Percentiles rank a stretch among this genome's conserved stretches.
phyloP scores from a whole-genome alignment of 2,888 invertebrate species.

The Thalpophila matura region DNA sequence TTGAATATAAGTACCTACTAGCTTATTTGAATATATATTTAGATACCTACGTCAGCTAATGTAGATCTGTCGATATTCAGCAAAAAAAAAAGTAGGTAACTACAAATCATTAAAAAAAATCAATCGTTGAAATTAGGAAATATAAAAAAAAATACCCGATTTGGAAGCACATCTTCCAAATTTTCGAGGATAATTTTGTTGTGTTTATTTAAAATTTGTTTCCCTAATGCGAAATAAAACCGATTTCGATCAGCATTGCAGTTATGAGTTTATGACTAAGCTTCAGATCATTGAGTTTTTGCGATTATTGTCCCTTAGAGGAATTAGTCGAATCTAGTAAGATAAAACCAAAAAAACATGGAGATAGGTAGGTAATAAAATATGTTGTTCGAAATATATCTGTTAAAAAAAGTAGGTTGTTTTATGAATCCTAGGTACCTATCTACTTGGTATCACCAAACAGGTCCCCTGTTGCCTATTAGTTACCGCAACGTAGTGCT shows the following conservation, averaged over 20 bases:
- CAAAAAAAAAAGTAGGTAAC: too few relatives aligned
- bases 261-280: conserved; percentile 33
- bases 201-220: conserved; percentile 35
- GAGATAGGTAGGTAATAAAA: too few relatives aligned
- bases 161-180: too few relatives aligned
- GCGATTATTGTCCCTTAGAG: conserved; percentile 45
- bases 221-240: conserved; percentile 42
- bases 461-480: conserved; percentile 8
- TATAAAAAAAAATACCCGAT: too few relatives aligned
- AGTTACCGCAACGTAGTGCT: not conserved
- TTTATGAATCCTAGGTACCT: not conserved
- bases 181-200: too few relatives aligned
- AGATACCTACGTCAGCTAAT: not conserved
- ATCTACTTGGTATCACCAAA: not conserved
- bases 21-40: too few relatives aligned
- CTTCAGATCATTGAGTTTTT: conserved; percentile 46
- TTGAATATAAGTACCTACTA: too few relatives aligned
- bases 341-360: conserved; percentile 45
- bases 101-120: not conserved
- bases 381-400: too few relatives aligned
- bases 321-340: conserved; percentile 27
- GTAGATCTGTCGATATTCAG: not conserved
- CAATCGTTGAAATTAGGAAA: too few relatives aligned
- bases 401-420: not conserved
- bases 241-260: conserved; percentile 35